Percentiles rank a stretch among this genome's conserved stretches.
phyloP scores from a whole-genome alignment of 2,797 vertebrate species.

The Melanotaenia nigrans region DNA sequence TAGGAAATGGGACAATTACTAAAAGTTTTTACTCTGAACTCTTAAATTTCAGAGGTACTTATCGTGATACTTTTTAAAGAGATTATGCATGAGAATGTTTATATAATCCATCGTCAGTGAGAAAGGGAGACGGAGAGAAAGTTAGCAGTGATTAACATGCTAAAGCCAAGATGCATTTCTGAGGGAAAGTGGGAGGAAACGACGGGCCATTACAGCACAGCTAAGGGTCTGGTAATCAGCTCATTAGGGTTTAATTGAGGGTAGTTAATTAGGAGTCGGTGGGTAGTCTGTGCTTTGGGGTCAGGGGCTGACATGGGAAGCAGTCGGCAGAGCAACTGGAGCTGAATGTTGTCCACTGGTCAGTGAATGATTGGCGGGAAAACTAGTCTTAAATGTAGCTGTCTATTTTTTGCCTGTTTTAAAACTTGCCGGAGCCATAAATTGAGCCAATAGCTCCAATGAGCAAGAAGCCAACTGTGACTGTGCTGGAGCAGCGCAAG shows the following conservation, averaged over 20 bases:
- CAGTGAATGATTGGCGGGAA: conserved; percentile 79
- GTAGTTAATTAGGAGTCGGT: conserved; percentile 81
- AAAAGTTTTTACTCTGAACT: neutral
- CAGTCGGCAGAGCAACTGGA: conserved; percentile 63
- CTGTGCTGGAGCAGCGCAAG: conserved; percentile 52
- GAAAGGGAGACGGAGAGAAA: conserved; percentile 17
- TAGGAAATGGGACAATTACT: too few species aligned
- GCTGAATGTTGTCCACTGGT: conserved; percentile 71
- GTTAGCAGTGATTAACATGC: conserved; percentile 68
- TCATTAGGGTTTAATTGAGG: conserved; percentile 85
- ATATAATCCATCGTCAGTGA: neutral
- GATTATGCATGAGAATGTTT: neutral
- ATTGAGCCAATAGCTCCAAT: conserved; percentile 51
- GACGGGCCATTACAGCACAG: conserved; percentile 77
- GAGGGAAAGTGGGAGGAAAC: conserved; percentile 77
- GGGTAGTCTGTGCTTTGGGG: conserved; percentile 63
- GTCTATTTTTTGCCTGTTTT: conserved; percentile 60
- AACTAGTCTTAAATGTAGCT: conserved; percentile 78
- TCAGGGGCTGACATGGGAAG: conserved; percentile 66
- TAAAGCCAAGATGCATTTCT: conserved; percentile 73
- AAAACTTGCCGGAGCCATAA: conserved; percentile 64
- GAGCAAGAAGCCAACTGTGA: conserved; percentile 38
- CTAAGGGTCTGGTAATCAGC: conserved; percentile 83
- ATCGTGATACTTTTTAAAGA: neutral
- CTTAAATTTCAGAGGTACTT: neutral